phyloP scores from a whole-genome alignment of 1,140 invertebrate species.

The Radopholus similis region DNA sequence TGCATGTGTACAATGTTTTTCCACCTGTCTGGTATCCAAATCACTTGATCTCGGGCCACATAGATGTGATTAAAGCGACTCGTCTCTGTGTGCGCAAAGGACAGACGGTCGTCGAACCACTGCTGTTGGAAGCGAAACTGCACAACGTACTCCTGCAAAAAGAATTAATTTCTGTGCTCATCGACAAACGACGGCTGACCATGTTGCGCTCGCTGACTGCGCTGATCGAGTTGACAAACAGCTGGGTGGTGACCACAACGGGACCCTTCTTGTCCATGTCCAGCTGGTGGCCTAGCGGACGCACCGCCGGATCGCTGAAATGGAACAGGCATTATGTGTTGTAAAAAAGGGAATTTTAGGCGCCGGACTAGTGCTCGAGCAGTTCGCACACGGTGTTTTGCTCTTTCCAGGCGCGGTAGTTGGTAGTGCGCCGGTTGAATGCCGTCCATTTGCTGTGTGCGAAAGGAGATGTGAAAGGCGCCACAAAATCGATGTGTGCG shows the following conservation, averaged over 20 bases:
- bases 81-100: constrained; percentile 46
- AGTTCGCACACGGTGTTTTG: constrained; percentile 58
- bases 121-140: constrained; percentile 58
- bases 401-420: constrained; percentile 59
- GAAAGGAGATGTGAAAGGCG: not conserved
- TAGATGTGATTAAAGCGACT: constrained; percentile 70
- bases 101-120: constrained; percentile 55
- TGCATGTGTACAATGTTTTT: not conserved
- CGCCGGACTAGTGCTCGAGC: constrained; percentile 58
- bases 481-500: not conserved
- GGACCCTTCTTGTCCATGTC: constrained; percentile 50
- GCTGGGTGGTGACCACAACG: constrained; percentile 48
- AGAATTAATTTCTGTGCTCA: constrained; percentile 6
- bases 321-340: no score
- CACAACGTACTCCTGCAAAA: constrained; percentile 56
- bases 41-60: constrained; percentile 79
- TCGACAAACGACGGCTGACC: constrained; percentile 22
- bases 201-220: constrained; percentile 58
- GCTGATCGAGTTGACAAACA: constrained; percentile 53
- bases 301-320: constrained; percentile 53
- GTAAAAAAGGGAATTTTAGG: no score
- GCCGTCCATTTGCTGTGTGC: constrained; percentile 49
- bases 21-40: constrained; percentile 85
- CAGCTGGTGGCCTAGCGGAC: constrained; percentile 49
- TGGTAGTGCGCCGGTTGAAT: constrained; percentile 55